Evolutionary conservation across 2,113 vertebrate genomes (phyloP).

Genomic region (Panthera uncia): DNA sequence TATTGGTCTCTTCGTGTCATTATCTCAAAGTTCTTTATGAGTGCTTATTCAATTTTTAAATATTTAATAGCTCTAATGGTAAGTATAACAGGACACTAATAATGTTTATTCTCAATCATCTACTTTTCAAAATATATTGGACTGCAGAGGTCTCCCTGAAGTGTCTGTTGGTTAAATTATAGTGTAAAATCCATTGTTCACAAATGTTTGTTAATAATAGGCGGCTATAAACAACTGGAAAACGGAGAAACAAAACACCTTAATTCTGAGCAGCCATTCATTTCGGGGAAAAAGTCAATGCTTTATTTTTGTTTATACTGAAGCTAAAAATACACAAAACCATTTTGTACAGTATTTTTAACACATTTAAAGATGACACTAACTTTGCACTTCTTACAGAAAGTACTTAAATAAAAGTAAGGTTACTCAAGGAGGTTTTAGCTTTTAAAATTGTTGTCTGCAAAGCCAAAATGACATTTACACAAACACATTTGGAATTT

Average conservation of each 20-base stretch:
- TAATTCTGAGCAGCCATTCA: conserved; percentile 82
- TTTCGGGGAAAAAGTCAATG: conserved; percentile 79
- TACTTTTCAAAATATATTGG: conserved; percentile 42
- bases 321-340: conserved; percentile 88
- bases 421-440: conserved; percentile 65
- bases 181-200: conserved; percentile 61
- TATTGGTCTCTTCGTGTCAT: neutral
- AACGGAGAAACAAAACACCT: conserved; percentile 85
- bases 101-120: conserved; percentile 17
- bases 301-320: conserved; percentile 84
- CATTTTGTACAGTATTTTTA: conserved; percentile 83
- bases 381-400: conserved; percentile 71
- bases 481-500: conserved; percentile 44
- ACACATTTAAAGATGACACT: conserved; percentile 74
- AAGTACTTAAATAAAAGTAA: conserved; percentile 82
- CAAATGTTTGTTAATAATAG: conserved; percentile 85
- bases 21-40: conserved; percentile 25
- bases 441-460: conserved; percentile 59
- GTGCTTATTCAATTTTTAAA: conserved; percentile 15
- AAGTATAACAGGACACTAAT: conserved; percentile 19
- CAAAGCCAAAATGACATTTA: conserved; percentile 55
- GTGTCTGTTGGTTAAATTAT: conserved; percentile 54
- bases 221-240: conserved; percentile 83
- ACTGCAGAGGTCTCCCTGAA: neutral
- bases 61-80: conserved; percentile 38